Percentiles rank a stretch among this genome's conserved stretches.
Evolutionary conservation across 2,113 vertebrate species (phyloP).

Genomic region (Phocoena sinus): DNA sequence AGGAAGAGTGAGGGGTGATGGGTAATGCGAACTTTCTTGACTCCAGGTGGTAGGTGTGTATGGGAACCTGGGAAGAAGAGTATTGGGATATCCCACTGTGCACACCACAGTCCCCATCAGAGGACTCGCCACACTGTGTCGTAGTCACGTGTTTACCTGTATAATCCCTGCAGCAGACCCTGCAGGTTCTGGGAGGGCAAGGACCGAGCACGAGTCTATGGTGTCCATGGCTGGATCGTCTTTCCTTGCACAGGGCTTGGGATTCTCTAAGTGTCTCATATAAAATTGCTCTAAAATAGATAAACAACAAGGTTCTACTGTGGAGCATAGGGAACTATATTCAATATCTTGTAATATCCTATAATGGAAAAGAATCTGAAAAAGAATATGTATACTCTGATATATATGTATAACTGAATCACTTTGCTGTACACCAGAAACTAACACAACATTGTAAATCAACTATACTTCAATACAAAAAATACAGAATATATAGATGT

Average conservation of each 20-base stretch:
- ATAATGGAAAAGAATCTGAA: not conserved
- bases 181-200: not conserved
- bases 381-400: not conserved
- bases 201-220: not conserved
- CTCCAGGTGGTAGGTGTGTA: not conserved
- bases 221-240: not conserved
- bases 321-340: not conserved
- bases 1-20: not conserved
- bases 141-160: not conserved
- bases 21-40: not conserved
- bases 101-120: accelerated
- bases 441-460: not conserved
- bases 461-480: not conserved
- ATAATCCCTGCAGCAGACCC: too few relatives aligned
- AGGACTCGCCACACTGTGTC: not conserved
- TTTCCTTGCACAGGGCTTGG: not conserved
- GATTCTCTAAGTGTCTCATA: not conserved
- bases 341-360: not conserved
- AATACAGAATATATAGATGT: not conserved
- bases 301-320: not conserved
- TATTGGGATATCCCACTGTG: not conserved
- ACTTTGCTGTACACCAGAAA: not conserved
- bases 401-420: not conserved
- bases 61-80: not conserved
- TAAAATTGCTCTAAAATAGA: not conserved